Percentiles rank a stretch among this genome's conserved stretches.
Conservation (phyloP, 2,888 invertebrate genomes). For the Phortica magna region DNA sequence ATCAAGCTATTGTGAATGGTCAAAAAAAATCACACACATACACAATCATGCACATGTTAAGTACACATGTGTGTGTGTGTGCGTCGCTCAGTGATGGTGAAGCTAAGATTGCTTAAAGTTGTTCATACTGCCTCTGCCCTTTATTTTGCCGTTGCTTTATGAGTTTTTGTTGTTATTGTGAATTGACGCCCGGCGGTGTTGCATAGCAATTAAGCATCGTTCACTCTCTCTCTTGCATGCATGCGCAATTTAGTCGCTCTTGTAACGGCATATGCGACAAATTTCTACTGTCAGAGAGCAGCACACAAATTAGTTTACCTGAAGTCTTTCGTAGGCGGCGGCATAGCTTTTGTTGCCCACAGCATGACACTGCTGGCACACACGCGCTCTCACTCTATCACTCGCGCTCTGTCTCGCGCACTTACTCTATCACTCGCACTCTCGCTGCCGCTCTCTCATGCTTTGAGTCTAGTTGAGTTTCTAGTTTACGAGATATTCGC, state of each 20-base stretch:
- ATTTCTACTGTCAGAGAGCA: background rate
- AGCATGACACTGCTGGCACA: no score
- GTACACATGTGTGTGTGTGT: no score
- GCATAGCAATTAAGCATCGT: slow-evolving; percentile 10
- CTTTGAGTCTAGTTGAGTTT: no score
- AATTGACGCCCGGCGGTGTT: slow-evolving; percentile 13
- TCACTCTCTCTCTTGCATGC: background rate
- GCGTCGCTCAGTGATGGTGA: no score
- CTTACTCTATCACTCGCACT: background rate
- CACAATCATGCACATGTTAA: no score
- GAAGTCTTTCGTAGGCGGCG: background rate
- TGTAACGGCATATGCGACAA: slow-evolving; percentile 21
- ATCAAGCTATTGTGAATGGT: no score
- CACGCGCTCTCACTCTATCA: no score
- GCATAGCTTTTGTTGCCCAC: background rate
- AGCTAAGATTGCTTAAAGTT: no score
- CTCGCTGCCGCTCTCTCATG: no score
- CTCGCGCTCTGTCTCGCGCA: background rate
- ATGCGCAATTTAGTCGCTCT: background rate
- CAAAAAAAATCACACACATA: no score
- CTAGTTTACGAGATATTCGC: no score
- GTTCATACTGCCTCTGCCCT: background rate
- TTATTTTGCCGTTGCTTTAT: background rate
- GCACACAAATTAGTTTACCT: slow-evolving; percentile 24
- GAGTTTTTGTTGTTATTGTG: background rate